A percentile compares a stretch with the other conserved stretches of the same genome.
Conservation (phyloP, 2,888 invertebrate genomes). For the Andricus quercusramuli region DNA sequence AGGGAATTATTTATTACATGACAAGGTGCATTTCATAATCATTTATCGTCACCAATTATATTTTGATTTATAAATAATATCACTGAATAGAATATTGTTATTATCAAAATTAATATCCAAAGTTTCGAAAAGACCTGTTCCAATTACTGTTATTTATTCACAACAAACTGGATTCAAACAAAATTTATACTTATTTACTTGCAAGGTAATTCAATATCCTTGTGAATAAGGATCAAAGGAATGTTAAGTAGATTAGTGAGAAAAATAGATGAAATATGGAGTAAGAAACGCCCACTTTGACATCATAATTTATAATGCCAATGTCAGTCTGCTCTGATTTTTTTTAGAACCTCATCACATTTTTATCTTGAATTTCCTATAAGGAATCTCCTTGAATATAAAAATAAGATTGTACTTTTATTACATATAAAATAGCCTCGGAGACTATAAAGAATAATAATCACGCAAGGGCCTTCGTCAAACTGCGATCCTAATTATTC, state of each 20-base stretch:
- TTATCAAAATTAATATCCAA: too few relatives aligned
- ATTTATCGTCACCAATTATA: slow-evolving; percentile 19
- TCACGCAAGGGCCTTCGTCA: slow-evolving; percentile 35
- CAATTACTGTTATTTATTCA: too few relatives aligned
- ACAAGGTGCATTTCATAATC: slow-evolving; percentile 27
- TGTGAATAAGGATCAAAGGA: not conserved
- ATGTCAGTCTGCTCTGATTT: slow-evolving; percentile 26
- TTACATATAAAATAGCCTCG: slow-evolving; percentile 25
- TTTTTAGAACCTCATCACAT: not conserved
- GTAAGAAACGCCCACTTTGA: slow-evolving; percentile 5
- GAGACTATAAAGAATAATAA: slow-evolving; percentile 20
- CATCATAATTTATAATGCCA: slow-evolving; percentile 24
- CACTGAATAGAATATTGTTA: not conserved
- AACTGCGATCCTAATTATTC: slow-evolving; percentile 32
- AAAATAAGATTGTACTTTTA: not conserved
- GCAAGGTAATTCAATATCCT: not conserved
- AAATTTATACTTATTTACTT: not conserved
- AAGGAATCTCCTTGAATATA: slow-evolving; percentile 15
- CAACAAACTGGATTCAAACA: too few relatives aligned
- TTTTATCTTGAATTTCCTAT: not conserved
- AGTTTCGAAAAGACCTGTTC: too few relatives aligned
- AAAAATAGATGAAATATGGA: not conserved
- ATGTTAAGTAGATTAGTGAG: not conserved
- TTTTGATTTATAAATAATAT: not conserved
- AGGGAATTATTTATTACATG: slow-evolving; percentile 13